Conservation (phyloP, 2,113 vertebrate species). For the Ailurus styani region DNA sequence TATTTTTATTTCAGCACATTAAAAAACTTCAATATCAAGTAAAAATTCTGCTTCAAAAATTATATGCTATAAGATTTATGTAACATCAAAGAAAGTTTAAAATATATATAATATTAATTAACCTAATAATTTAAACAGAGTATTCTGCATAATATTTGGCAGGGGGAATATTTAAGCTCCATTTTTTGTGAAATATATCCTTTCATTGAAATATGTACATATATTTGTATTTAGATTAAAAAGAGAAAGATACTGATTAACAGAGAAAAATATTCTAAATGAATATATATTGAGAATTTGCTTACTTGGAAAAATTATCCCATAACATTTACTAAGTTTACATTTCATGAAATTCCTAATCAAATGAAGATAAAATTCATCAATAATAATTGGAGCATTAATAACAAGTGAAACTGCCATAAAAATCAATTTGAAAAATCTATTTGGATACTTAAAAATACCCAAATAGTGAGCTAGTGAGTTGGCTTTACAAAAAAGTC, state of each 20-base stretch:
- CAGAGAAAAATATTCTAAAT: background rate
- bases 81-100: background rate
- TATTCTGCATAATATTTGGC: background rate
- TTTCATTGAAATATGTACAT: background rate
- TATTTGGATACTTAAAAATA: background rate
- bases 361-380: constrained; percentile 1
- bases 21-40: background rate
- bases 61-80: background rate
- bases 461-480: background rate
- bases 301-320: background rate
- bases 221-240: background rate
- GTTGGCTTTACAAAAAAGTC: background rate
- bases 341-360: constrained; percentile 1
- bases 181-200: background rate
- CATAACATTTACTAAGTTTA: background rate
- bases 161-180: background rate
- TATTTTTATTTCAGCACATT: background rate
- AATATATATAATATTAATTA: background rate
- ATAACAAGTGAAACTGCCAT: background rate
- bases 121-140: background rate
- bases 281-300: background rate
- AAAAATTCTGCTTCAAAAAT: constrained; percentile 7
- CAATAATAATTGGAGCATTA: background rate
- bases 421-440: background rate
- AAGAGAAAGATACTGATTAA: background rate